phyloP scores from a whole-genome alignment of 2,113 vertebrate genomes.

The Elgaria multicarinata region DNA sequence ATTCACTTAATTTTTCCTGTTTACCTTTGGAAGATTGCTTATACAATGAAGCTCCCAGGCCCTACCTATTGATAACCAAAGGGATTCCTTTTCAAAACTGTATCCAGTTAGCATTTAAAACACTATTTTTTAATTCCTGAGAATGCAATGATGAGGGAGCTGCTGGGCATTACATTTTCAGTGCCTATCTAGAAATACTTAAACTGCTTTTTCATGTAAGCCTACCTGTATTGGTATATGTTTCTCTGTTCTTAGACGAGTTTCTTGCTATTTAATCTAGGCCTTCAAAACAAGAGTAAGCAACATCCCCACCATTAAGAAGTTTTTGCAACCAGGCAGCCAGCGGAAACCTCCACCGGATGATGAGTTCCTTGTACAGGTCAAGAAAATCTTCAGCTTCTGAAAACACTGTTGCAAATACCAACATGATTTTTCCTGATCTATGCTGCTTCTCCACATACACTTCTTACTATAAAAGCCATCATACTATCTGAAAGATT shows the following conservation, averaged over 20 bases:
- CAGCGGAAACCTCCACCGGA: conserved; percentile 82
- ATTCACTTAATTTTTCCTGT: not conserved
- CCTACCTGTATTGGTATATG: not conserved
- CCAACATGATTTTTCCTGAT: too few relatives aligned
- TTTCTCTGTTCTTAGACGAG: conserved; percentile 3
- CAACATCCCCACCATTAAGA: conserved; percentile 79
- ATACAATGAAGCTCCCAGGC: not conserved
- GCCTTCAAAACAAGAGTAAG: conserved; percentile 86
- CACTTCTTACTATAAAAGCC: not conserved
- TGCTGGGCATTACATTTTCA: not conserved
- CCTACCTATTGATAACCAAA: not conserved
- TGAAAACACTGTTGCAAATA: conserved; percentile 36
- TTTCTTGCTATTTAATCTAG: conserved; percentile 73
- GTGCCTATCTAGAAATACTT: not conserved
- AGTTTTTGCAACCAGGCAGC: conserved; percentile 89
- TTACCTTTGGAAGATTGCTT: not conserved
- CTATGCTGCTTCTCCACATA: not conserved
- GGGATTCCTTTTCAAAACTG: too few relatives aligned
- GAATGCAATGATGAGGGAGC: not conserved
- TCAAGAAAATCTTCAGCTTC: conserved; percentile 71
- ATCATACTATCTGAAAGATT: not conserved
- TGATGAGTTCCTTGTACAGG: conserved; percentile 59
- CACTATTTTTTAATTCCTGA: not conserved
- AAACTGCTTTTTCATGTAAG: conserved; percentile 19
- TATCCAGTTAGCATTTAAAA: not conserved